A percentile compares a stretch with the other conserved stretches of the same genome.
phyloP scores from a whole-genome alignment of 1,140 invertebrate species.

The Dryas iulia region DNA sequence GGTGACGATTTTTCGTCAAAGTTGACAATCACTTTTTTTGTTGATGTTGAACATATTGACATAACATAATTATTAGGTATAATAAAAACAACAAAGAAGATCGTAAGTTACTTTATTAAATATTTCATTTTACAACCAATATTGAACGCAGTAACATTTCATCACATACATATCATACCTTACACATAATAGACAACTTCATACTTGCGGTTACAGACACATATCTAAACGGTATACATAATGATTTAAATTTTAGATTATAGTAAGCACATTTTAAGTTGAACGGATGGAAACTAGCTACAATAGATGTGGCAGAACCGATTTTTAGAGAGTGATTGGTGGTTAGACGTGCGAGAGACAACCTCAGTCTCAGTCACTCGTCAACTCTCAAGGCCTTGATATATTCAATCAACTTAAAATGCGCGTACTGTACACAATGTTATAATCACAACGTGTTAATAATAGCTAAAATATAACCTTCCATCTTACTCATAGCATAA shows the following conservation, averaged over 20 bases:
- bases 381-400: no score
- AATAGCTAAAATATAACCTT: slow-evolving; percentile 3
- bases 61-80: no score
- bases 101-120: slow-evolving; percentile 76
- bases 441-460: slow-evolving; percentile 40
- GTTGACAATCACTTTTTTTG: no score
- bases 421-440: slow-evolving; percentile 44
- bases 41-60: no score
- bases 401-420: no score
- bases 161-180: slow-evolving; percentile 69
- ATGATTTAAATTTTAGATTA: slow-evolving; percentile 48
- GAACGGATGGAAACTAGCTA: no score
- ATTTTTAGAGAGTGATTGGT: no score
- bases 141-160: slow-evolving; percentile 74
- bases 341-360: no score
- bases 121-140: slow-evolving; percentile 77
- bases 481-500: background rate
- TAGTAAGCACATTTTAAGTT: no score
- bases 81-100: slow-evolving; percentile 25
- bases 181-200: slow-evolving; percentile 62
- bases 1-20: no score
- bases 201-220: slow-evolving; percentile 71
- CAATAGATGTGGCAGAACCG: no score
- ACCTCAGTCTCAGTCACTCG: no score
- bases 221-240: slow-evolving; percentile 60